Conservation (phyloP, 2,888 invertebrate species). For the Thera britannica region DNA sequence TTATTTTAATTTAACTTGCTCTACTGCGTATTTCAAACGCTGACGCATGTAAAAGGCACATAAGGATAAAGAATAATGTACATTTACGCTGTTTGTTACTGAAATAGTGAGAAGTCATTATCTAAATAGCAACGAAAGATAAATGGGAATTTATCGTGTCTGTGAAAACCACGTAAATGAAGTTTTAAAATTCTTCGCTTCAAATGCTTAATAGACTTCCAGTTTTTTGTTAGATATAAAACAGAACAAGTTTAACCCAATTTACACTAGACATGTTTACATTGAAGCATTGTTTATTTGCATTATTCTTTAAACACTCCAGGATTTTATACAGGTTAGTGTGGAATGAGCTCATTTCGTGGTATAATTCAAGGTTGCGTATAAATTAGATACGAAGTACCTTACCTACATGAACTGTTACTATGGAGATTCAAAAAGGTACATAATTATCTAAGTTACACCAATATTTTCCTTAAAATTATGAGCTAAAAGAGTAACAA, state of each 20-base stretch:
- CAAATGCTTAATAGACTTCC: constrained; percentile 2
- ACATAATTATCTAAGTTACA: no score
- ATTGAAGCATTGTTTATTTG: constrained; percentile 52
- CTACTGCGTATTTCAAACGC: no score
- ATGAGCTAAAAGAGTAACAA: no score
- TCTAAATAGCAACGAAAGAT: background rate
- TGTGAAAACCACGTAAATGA: background rate
- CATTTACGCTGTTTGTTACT: no score
- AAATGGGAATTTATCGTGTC: background rate
- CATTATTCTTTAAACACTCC: constrained; percentile 39
- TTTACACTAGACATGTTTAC: constrained; percentile 52
- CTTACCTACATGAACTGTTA: no score
- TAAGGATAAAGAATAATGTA: no score
- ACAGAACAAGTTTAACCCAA: constrained; percentile 56
- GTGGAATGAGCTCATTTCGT: constrained; percentile 29
- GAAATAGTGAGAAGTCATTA: no score
- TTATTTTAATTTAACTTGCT: no score
- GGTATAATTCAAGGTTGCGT: constrained; percentile 27
- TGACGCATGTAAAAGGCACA: no score
- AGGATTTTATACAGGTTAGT: constrained; percentile 33
- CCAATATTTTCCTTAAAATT: no score
- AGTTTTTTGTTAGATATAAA: constrained; percentile 40
- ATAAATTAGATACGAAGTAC: background rate
- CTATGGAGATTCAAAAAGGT: no score
- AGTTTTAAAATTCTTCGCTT: background rate